Evolutionary conservation across 2,888 invertebrate species (phyloP).

Genomic region (Mycalesis mineus): DNA sequence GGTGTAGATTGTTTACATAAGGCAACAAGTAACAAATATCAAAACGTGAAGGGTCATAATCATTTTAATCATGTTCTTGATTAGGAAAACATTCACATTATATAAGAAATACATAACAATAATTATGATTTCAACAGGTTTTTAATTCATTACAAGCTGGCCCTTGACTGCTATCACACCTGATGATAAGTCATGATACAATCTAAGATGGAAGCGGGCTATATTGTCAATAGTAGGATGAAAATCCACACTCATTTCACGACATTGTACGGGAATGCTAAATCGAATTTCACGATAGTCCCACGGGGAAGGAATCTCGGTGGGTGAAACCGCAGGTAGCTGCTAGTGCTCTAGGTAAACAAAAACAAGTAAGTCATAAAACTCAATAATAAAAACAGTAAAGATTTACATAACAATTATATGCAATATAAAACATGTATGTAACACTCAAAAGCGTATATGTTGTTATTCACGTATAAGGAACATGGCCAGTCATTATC

Average conservation of each 20-base stretch:
- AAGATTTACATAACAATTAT: constrained; percentile 14
- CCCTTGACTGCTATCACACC: too few species aligned
- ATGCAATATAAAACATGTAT: constrained; percentile 11
- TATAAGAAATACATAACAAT: background rate
- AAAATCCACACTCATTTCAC: too few species aligned
- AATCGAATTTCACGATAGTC: too few species aligned
- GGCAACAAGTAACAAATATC: background rate
- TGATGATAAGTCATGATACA: too few species aligned
- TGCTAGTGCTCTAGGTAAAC: too few species aligned
- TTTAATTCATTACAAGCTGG: too few species aligned
- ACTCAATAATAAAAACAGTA: background rate
- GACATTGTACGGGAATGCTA: too few species aligned
- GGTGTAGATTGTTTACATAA: background rate
- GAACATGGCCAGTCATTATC: constrained; percentile 27
- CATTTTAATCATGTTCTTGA: background rate
- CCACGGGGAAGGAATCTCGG: too few species aligned
- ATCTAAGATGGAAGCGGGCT: too few species aligned
- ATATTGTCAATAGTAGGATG: too few species aligned
- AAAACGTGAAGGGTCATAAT: background rate
- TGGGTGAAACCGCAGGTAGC: too few species aligned
- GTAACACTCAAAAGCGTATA: background rate
- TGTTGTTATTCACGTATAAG: constrained; percentile 6
- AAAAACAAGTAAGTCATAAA: background rate
- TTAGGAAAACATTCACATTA: background rate
- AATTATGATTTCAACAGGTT: too few species aligned